A percentile compares a stretch with the other conserved stretches of the same genome.
phyloP scores from a whole-genome alignment of 2,797 vertebrate species.

The Nyctibius grandis region DNA sequence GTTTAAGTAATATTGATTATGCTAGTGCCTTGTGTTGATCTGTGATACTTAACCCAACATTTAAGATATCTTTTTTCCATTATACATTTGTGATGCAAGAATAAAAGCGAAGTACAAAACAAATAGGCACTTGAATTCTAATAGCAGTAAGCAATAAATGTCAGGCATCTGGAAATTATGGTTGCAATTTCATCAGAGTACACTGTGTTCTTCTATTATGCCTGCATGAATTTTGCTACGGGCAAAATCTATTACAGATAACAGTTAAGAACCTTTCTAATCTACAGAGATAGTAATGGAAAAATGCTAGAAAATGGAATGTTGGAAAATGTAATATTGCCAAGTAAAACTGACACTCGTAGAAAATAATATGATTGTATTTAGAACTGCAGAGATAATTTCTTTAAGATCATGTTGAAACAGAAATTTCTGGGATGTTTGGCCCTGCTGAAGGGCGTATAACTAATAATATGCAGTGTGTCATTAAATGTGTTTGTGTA shows the following conservation, averaged over 20 bases:
- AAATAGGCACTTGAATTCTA: conserved; percentile 87
- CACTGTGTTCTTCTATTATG: conserved; percentile 85
- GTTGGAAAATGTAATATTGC: conserved; percentile 77
- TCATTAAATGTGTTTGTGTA: conserved; percentile 40
- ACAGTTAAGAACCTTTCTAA: conserved; percentile 84
- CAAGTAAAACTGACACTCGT: conserved; percentile 71
- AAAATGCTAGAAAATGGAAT: conserved; percentile 74
- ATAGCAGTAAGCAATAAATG: conserved; percentile 86
- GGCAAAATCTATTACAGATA: conserved; percentile 87
- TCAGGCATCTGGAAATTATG: conserved; percentile 85
- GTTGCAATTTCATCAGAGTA: conserved; percentile 83
- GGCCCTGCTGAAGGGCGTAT: conserved; percentile 61
- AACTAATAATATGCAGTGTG: conserved; percentile 18
- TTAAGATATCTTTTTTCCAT: conserved; percentile 84
- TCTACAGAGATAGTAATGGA: conserved; percentile 78
- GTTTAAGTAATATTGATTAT: conserved; percentile 84
- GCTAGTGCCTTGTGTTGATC: conserved; percentile 69
- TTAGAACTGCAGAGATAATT: conserved; percentile 69
- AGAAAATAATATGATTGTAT: conserved; percentile 69
- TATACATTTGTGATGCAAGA: conserved; percentile 81
- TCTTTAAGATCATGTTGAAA: conserved; percentile 57
- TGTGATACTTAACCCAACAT: conserved; percentile 79
- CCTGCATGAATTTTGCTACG: conserved; percentile 83
- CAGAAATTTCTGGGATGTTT: conserved; percentile 37
- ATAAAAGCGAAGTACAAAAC: conserved; percentile 83